Base-by-base conservation (phyloP, 2,888 invertebrate genomes). In the Pterostichus madidus region DNA sequence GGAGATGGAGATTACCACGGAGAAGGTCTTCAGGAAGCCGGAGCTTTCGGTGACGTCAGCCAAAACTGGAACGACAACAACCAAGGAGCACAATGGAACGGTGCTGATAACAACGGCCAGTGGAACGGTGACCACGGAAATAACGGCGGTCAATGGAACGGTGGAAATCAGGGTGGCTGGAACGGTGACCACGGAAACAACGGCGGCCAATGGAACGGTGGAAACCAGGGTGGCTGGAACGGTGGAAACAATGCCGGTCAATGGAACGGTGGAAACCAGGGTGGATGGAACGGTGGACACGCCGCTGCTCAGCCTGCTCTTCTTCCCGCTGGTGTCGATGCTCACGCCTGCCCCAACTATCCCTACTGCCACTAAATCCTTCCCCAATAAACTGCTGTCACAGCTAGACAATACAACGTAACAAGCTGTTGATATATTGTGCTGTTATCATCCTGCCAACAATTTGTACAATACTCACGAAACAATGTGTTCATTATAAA, bases 1-100 rank as follows among this genome's bases (percentile, higher is more conserved):
- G 90, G 89, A 73, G 89, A 90, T 85, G 89, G 89, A 71, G 90
- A 90, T 85, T 90, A 89, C 86, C 89, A 87, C 84, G 90, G 90
- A 11, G 90, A 90, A 88, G 90, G 90, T 80, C 87, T 90, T 31
- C 88, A 88, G 61, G 90, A 90, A 86, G 87, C 90, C 85, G 89
- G 89, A 80, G 89, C 90, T 81, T 88, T 87, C 84, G 87, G 87
- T 79, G 86, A 86, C 83, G 85, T 85, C 73, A 85, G 85, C 83
- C 86, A 87, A 32, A 83, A 83, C 83, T 83, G 83, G 83, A 61
- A 83, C 82, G 85, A 86, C 49, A 49, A 73, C 53, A 73, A 39
- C 6, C 39, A 39, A 24, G 24, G 24, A 24, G 24, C 24, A 24
- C 76, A 76, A 76, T 83, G 83, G 83, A 83, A 83, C 79, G 84